Conservation (phyloP, 2,113 vertebrate species). For the Theristicus caerulescens region DNA sequence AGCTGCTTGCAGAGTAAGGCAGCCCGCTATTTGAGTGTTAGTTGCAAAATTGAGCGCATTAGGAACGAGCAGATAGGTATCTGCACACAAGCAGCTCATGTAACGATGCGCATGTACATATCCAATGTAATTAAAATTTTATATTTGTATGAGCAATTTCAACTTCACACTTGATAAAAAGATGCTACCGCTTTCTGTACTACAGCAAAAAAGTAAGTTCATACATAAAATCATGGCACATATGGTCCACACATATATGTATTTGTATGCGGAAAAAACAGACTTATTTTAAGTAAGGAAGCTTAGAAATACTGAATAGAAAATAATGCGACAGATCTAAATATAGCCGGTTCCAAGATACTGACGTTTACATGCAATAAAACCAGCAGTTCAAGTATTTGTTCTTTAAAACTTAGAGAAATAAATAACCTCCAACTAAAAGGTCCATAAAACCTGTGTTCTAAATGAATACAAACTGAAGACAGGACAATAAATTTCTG, state of each 20-base stretch:
- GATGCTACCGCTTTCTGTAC: neutral
- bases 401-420: neutral
- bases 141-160: neutral
- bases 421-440: neutral
- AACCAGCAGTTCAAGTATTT: neutral
- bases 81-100: neutral
- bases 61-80: accelerated
- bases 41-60: neutral
- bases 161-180: neutral
- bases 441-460: neutral
- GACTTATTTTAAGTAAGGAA: neutral
- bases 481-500: neutral
- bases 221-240: neutral
- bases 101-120: accelerated
- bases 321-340: neutral
- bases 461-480: conserved; percentile 5
- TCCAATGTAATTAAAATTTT: neutral
- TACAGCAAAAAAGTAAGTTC: neutral
- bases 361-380: neutral
- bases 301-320: neutral
- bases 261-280: neutral
- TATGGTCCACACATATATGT: neutral
- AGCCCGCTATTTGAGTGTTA: accelerated
- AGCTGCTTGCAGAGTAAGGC: neutral
- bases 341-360: neutral